A percentile compares a stretch with the other conserved stretches of the same genome.
Evolutionary conservation across 2,797 vertebrate genomes (phyloP).

Genomic region (Peromyscus eremicus): DNA sequence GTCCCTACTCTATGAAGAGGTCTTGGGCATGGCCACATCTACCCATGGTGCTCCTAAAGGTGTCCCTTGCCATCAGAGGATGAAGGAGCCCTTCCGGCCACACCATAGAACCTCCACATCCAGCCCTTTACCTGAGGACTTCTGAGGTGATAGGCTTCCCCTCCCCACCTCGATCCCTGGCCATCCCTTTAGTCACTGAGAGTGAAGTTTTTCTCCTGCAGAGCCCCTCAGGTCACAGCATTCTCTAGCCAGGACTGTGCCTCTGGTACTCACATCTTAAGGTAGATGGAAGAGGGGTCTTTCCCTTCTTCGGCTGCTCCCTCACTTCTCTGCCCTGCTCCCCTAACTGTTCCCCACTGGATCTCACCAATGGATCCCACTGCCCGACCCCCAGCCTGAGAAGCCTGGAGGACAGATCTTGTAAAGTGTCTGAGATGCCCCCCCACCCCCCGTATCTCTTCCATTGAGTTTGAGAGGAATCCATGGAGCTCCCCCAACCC

Average conservation of each 20-base stretch:
- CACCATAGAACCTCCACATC: too few species aligned
- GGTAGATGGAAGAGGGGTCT: background rate
- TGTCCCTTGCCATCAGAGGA: too few species aligned
- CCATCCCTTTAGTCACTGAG: background rate
- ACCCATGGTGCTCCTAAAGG: background rate
- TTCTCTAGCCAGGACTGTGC: too few species aligned
- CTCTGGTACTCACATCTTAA: background rate
- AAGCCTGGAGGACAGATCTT: background rate
- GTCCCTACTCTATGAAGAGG: background rate
- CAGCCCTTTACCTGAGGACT: background rate
- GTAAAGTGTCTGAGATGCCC: background rate
- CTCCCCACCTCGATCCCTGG: background rate
- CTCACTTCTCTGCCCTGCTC: background rate
- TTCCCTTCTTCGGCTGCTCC: background rate
- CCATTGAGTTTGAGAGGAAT: background rate
- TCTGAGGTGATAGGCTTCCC: too few species aligned
- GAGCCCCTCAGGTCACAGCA: background rate
- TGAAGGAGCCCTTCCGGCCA: background rate
- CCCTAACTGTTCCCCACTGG: background rate
- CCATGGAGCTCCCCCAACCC: background rate
- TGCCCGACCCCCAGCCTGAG: rapidly evolving
- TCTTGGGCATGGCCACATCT: background rate
- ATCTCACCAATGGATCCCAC: background rate
- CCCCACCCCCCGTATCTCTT: background rate
- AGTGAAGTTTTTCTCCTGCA: background rate